Percentiles rank a stretch among this genome's conserved stretches.
These are phyloP conservation scores for Ascaphus truei DNA, from an alignment of 2,113 vertebrate genomes.

Conservation along the genomic window DNA sequence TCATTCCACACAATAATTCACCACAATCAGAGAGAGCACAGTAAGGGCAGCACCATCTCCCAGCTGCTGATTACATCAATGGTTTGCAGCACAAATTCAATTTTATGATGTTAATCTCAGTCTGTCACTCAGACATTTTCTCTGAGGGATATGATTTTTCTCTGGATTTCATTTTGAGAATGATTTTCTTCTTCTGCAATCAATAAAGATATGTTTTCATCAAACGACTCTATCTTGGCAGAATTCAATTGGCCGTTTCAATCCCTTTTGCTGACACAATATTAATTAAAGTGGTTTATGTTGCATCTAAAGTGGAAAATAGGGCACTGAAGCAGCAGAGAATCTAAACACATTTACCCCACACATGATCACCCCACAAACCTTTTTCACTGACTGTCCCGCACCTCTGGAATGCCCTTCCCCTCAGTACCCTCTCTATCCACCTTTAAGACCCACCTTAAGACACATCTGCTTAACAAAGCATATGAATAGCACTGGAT, in stretches of 20 bases:
- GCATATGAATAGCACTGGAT: too few relatives aligned
- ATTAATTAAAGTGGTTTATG: constrained; percentile 77
- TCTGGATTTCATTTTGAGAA: constrained; percentile 78
- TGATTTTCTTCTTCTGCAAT: constrained; percentile 73
- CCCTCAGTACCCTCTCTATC: too few relatives aligned
- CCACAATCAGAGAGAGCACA: constrained; percentile 61
- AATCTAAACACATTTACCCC: constrained; percentile 22
- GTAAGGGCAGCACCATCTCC: constrained; percentile 68
- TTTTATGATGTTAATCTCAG: constrained; percentile 77
- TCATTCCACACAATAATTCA: constrained; percentile 70
- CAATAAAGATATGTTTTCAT: constrained; percentile 79
- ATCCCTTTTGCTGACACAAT: constrained; percentile 67
- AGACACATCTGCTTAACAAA: too few relatives aligned
- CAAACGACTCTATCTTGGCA: constrained; percentile 72
- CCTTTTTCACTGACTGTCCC: too few relatives aligned
- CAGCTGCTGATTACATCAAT: constrained; percentile 77
- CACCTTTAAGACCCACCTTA: too few relatives aligned
- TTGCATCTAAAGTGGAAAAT: constrained; percentile 59
- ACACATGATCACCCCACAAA: constrained; percentile 19
- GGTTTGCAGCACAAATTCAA: constrained; percentile 76
- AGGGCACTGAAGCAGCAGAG: constrained; percentile 41
- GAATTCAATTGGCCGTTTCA: constrained; percentile 72
- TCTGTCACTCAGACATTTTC: constrained; percentile 79
- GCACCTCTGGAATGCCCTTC: too few relatives aligned
- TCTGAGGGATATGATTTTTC: constrained; percentile 76